A percentile compares a stretch with the other conserved stretches of the same genome.
Conservation (phyloP, 2,113 vertebrate genomes). For the Barbus barbus region DNA sequence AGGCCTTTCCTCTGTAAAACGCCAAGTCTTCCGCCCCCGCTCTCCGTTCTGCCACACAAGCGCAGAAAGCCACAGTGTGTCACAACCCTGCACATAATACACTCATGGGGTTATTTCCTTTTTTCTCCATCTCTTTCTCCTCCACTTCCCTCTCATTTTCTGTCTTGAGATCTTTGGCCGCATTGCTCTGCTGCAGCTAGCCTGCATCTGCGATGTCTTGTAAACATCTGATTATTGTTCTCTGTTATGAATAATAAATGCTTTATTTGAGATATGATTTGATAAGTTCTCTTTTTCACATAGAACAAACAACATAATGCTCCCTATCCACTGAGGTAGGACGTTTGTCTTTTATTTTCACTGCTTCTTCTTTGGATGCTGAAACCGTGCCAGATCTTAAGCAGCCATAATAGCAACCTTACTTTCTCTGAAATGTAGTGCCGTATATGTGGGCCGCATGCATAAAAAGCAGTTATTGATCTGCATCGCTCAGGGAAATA, state of each 20-base stretch:
- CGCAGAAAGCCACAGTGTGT: slow-evolving; percentile 40
- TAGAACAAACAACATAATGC: neutral
- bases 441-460: slow-evolving; percentile 46
- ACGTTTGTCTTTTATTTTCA: slow-evolving; percentile 30
- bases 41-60: slow-evolving; percentile 37
- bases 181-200: neutral
- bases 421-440: slow-evolving; percentile 52
- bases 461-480: slow-evolving; percentile 58
- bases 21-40: slow-evolving; percentile 55
- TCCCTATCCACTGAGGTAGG: neutral
- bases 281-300: slow-evolving; percentile 14
- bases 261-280: slow-evolving; percentile 1
- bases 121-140: slow-evolving; percentile 13
- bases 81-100: slow-evolving; percentile 38
- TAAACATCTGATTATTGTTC: neutral
- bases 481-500: slow-evolving; percentile 50
- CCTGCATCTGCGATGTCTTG: neutral
- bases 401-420: slow-evolving; percentile 53
- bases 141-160: slow-evolving; percentile 13
- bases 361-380: slow-evolving; percentile 22
- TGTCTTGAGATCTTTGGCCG: neutral
- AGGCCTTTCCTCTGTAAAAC: slow-evolving; percentile 51
- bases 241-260: slow-evolving; percentile 7
- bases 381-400: slow-evolving; percentile 54
- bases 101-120: slow-evolving; percentile 19